phyloP scores from a whole-genome alignment of 2,113 vertebrate genomes.

The Bambusicola thoracicus region DNA sequence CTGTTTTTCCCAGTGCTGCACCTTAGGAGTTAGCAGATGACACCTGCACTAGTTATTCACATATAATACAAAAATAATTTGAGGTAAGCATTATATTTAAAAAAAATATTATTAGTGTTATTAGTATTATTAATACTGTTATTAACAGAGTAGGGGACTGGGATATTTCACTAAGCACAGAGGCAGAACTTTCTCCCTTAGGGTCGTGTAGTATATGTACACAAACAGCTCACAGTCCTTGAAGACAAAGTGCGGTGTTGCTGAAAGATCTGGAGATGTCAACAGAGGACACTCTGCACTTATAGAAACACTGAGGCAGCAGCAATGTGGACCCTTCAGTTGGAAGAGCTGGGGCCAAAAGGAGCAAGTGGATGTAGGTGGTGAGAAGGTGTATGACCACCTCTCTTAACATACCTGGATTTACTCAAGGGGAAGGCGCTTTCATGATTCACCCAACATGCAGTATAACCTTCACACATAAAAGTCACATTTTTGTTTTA shows the following conservation, averaged over 20 bases:
- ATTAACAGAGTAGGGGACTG: neutral
- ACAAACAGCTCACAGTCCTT: neutral
- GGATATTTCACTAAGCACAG: slow-evolving; percentile 12
- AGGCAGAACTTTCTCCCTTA: neutral
- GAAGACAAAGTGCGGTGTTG: neutral
- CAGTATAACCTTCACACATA: neutral
- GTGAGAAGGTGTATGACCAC: neutral
- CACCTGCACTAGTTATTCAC: neutral
- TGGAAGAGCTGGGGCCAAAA: neutral
- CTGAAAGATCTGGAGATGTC: neutral
- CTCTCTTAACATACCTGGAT: neutral
- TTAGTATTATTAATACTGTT: neutral
- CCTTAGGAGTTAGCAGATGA: neutral
- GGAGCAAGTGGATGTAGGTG: neutral
- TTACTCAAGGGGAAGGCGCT: neutral
- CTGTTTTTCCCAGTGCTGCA: neutral
- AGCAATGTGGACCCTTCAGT: accelerated
- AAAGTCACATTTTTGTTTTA: neutral
- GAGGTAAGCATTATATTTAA: neutral
- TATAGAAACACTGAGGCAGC: neutral
- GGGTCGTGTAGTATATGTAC: slow-evolving; percentile 6
- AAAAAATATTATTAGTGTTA: neutral
- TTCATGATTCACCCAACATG: accelerated
- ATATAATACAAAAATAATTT: neutral
- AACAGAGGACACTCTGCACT: neutral